Evolutionary conservation across 2,797 vertebrate species (phyloP), one percentile per base, ranked within the genome.

Genomic region (Schizopygopsis malacanthus): DNA sequence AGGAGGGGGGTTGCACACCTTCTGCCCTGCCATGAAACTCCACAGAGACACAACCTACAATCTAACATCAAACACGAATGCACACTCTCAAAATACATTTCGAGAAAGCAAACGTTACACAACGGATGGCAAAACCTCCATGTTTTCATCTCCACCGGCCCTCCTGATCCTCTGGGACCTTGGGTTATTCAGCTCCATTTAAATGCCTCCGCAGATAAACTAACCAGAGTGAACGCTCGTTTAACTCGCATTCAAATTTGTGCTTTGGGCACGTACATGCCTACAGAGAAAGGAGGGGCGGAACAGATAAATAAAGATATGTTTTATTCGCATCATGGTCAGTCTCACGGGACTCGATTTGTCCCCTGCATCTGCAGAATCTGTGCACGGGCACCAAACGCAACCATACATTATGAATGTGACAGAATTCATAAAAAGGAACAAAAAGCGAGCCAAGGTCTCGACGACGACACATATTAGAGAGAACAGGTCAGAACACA

Each of bases 341-440:
- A 43, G 54, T 77, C 87, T 81, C 75, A 18, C 16, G 73, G 72
- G 88, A 86, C 76, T 85, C 6, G 50, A 69, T 86, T 87, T 82
- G 80, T 87, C 81, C 72, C 43, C 70, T 69, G 83, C 72, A 52
- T 59, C 37, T 50, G 79, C 63, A 76, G 69, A 89, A 85, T 87
- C 52, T 37, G 79, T 37, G 12, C 83, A 77, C 6, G 16, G 61
- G 43, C 37, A 73, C 47, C 18, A 43, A 67, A 69, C 5, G 50
- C 18, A 10, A 39, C 80, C 20, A 61, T 90, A 83, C 76, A 88
- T 90, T 83, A 85, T 89, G 76, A 85, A 89, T 89, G 83, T 81
- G 77, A 88, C 80, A 78, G 39, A 84, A 88, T 85, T 71, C 3
- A 71, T 81, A 73, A 82, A 83, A 81, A 33, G 7, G 5, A 79